Evolutionary conservation across 2,797 vertebrate species (phyloP), one percentile per base, ranked within the genome.

Genomic region (Pangasius mekongensis): DNA sequence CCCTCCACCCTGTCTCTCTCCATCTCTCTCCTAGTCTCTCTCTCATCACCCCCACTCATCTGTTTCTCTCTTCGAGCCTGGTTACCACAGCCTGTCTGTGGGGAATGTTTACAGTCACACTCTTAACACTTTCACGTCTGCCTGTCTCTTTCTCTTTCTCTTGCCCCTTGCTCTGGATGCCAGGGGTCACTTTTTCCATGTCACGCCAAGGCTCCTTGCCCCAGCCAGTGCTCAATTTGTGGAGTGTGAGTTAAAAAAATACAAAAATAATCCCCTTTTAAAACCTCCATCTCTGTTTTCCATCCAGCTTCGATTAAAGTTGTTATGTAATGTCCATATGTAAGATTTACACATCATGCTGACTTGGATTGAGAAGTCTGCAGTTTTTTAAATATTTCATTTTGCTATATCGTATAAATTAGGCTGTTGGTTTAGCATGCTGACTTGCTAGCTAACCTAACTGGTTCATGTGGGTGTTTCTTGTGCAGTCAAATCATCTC

Each of bases 91-190:
- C 60, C n/a, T 54, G 73, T 66, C 73, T 91, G 93, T 94, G 74
- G 87, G 95, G 95, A 96, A 96, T 97, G 96, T 95, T 96, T 96
- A 95, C 95, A 94, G 95, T 95, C 94, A 95, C 94, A 94, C 89
- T 95, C 95, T 95, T 89, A 93, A 89, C 89, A 88, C 89, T 86
- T 88, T 85, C 85, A 71, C 52, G 43, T 86, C 89, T 87, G 62
- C 49, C 81, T 36, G 36, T 88, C 83, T 88, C 76, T 88, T 62
- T 89, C 64, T 86, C 89, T 90, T 64, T 62, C n/a, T 64, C 27
- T 83, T 83, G 14, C 20, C 43, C 80, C 87, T 58, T 47, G 83
- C 56, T 90, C 77, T 52, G 33, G n/a, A 87, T 77, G 33, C 82
- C 78, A n/a, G n/a, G 77, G 85, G 71, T 90, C 90, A 91, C 89